phyloP scores from a whole-genome alignment of 2,888 invertebrate genomes.

The Steinernema carpocapsae region DNA sequence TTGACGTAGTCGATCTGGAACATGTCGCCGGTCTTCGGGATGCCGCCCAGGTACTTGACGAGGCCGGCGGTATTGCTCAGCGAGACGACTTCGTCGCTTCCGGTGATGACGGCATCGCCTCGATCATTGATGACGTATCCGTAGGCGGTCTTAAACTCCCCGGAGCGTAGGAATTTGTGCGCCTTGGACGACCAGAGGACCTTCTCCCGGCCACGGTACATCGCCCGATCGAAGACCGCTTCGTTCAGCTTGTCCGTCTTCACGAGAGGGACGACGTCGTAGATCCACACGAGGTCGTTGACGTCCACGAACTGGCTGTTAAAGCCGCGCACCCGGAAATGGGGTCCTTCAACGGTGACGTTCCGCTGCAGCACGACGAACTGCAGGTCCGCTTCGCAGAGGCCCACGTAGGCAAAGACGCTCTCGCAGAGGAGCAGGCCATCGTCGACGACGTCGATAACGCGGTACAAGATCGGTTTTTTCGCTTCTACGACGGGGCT shows the following conservation, averaged over 20 bases:
- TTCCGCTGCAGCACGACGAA: not conserved
- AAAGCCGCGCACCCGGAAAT: not conserved
- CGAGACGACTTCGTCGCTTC: slow-evolving; percentile 21
- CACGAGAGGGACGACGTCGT: not conserved
- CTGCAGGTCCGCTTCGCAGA: not conserved
- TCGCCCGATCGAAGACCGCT: not conserved
- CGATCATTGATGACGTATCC: slow-evolving; percentile 5
- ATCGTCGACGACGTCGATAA: not conserved
- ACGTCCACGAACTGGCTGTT: not conserved
- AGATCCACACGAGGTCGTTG: slow-evolving; percentile 19
- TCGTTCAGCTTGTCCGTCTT: not conserved
- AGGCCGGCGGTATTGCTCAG: not conserved
- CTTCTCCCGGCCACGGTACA: not conserved
- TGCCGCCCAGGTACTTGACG: not conserved
- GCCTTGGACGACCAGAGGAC: not conserved
- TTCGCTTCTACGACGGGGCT: not conserved
- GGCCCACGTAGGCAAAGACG: not conserved
- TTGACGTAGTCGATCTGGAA: slow-evolving; percentile 16
- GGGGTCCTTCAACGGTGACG: not conserved
- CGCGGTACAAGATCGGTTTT: not conserved
- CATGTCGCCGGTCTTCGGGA: not conserved
- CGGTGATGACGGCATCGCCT: slow-evolving; percentile 13
- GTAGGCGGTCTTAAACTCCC: slow-evolving; percentile 1
- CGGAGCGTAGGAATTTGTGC: not conserved
- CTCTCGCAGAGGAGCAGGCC: not conserved